Evolutionary conservation across 2,888 invertebrate species (phyloP).

Genomic region (Erebia epiphron): DNA sequence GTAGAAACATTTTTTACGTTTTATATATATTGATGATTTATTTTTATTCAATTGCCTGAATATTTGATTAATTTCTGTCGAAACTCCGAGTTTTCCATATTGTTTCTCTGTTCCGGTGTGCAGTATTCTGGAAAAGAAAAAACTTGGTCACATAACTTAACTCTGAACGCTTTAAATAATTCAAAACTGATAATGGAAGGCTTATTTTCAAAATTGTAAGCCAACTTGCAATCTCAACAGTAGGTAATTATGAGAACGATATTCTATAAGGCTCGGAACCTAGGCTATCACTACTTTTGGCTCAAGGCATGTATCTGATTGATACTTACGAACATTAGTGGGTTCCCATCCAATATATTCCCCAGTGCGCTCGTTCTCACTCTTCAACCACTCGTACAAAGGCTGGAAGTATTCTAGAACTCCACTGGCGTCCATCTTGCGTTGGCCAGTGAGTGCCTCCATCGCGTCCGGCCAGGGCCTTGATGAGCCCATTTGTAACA

Average conservation of each 20-base stretch:
- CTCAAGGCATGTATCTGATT: not conserved
- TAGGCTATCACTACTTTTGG: too few relatives aligned
- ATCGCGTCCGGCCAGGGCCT: constrained; percentile 90
- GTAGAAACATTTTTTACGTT: too few relatives aligned
- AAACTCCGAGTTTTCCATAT: constrained; percentile 60
- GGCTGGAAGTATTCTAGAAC: constrained; percentile 89
- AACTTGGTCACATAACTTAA: not conserved
- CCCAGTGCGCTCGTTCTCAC: constrained; percentile 85
- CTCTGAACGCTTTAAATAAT: not conserved
- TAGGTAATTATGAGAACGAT: too few relatives aligned
- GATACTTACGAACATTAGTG: constrained; percentile 68
- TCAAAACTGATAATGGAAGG: too few relatives aligned
- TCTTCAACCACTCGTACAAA: constrained; percentile 85
- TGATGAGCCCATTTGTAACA: constrained; percentile 85
- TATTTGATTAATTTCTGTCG: constrained; percentile 55
- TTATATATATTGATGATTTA: too few relatives aligned
- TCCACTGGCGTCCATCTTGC: constrained; percentile 87
- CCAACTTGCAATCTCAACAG: too few relatives aligned
- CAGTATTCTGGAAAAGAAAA: constrained; percentile 63
- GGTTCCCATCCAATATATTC: constrained; percentile 84
- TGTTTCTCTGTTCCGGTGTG: constrained; percentile 64
- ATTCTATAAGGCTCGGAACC: too few relatives aligned
- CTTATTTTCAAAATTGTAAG: too few relatives aligned
- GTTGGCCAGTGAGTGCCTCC: constrained; percentile 86
- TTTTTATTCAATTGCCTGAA: constrained; percentile 45